phyloP scores from a whole-genome alignment of 1,140 invertebrate genomes.

The Zaprionus ghesquierei region DNA sequence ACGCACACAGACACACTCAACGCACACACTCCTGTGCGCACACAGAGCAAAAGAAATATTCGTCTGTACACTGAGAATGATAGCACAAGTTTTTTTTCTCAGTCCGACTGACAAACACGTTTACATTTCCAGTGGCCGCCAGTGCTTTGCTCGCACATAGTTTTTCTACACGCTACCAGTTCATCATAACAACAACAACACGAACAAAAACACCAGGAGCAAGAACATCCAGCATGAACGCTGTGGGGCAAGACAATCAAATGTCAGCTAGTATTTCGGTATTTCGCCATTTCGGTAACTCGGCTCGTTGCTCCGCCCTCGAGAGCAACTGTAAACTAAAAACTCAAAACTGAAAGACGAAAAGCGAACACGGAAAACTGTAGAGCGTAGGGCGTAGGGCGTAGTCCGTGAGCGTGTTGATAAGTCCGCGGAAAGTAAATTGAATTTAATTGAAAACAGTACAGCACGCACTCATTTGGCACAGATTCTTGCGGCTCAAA shows the following conservation, averaged over 20 bases:
- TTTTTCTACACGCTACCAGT: slow-evolving; percentile 31
- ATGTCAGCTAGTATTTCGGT: slow-evolving; percentile 61
- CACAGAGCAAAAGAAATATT: slow-evolving; percentile 31
- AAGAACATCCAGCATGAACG: slow-evolving; percentile 6
- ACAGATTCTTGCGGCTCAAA: slow-evolving; percentile 4
- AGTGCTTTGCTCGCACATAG: neutral
- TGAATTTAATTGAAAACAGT: slow-evolving; percentile 61
- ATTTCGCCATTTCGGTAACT: slow-evolving; percentile 37
- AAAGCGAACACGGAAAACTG: neutral
- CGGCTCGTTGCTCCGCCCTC: slow-evolving; percentile 19
- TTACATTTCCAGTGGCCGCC: slow-evolving; percentile 41
- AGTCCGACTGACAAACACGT: slow-evolving; percentile 40
- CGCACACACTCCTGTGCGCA: neutral
- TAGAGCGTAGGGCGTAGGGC: no score
- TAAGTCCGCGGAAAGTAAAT: slow-evolving; percentile 70
- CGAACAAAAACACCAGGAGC: slow-evolving; percentile 17
- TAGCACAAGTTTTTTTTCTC: slow-evolving; percentile 39
- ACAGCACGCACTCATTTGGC: neutral
- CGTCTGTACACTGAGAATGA: slow-evolving; percentile 57
- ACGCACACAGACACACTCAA: neutral
- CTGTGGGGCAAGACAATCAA: slow-evolving; percentile 56
- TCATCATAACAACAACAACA: slow-evolving; percentile 44
- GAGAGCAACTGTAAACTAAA: slow-evolving; percentile 41
- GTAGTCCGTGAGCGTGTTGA: slow-evolving; percentile 58
- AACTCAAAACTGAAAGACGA: neutral